Evolutionary conservation across 1,140 invertebrate genomes (phyloP).

Genomic region (Gonatopus flavifemur): DNA sequence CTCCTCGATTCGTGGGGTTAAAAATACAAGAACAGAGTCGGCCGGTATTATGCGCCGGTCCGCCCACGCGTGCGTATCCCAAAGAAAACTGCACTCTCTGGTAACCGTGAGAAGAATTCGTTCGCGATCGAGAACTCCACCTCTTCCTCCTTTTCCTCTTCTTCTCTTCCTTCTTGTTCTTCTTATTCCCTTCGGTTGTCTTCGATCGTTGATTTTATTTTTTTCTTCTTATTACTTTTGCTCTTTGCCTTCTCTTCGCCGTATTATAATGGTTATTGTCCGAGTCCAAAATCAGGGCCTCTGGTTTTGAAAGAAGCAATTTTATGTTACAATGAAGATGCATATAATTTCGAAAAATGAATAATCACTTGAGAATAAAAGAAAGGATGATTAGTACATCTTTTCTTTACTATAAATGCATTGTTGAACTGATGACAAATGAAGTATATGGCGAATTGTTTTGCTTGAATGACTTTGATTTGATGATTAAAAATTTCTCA

Average conservation of each 20-base stretch:
- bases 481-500: too few relatives aligned
- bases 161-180: not conserved
- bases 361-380: too few relatives aligned
- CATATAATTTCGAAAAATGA: too few relatives aligned
- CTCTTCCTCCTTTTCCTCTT: not conserved
- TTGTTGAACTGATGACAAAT: too few relatives aligned
- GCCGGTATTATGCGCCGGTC: conserved; percentile 37
- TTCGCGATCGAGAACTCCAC: conserved; percentile 30
- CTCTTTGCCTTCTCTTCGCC: not conserved
- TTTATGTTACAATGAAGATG: too few relatives aligned
- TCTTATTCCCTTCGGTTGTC: not conserved
- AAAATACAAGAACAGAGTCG: conserved; percentile 42
- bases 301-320: too few relatives aligned
- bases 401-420: too few relatives aligned
- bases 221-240: not conserved
- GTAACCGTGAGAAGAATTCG: conserved; percentile 43
- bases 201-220: not conserved
- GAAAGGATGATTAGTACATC: too few relatives aligned
- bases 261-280: too few relatives aligned
- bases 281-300: too few relatives aligned
- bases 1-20: conserved; percentile 26
- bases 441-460: too few relatives aligned
- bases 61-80: conserved; percentile 37
- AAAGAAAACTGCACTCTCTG: conserved; percentile 27
- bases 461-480: too few relatives aligned